Conservation (phyloP, 2,113 vertebrate genomes). For the Sturnira hondurensis region DNA sequence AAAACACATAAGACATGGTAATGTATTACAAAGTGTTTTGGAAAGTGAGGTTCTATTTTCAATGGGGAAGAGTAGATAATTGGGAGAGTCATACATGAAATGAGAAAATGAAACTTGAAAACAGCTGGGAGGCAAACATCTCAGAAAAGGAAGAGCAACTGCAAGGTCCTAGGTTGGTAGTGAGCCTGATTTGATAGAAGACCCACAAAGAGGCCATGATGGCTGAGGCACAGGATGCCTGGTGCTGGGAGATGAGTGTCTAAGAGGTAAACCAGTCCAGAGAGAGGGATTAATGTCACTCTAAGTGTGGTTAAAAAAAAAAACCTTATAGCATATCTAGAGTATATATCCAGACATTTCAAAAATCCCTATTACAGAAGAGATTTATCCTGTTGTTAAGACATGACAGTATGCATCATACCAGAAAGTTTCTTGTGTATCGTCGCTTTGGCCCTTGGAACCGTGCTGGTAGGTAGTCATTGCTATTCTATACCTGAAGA, state of each 20-base stretch:
- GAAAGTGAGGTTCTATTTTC: not conserved
- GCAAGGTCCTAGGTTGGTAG: not conserved
- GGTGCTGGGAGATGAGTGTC: accelerated
- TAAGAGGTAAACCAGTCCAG: not conserved
- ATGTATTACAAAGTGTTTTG: not conserved
- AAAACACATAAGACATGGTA: not conserved
- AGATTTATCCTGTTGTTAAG: not conserved
- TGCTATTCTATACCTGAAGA: not conserved
- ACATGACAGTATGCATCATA: not conserved
- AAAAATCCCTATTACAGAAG: not conserved
- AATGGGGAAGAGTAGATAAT: not conserved
- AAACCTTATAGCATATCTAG: not conserved
- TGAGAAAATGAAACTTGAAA: not conserved
- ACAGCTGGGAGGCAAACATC: not conserved
- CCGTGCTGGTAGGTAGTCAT: not conserved
- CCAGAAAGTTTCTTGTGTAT: not conserved
- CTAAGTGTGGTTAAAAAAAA: not conserved
- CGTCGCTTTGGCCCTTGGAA: not conserved
- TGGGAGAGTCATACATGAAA: not conserved
- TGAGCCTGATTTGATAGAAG: not conserved
- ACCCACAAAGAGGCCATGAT: not conserved
- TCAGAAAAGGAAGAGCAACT: not conserved
- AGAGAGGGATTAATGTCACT: not conserved
- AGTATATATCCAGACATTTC: not conserved
- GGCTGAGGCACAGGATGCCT: not conserved